Percentiles rank a stretch among this genome's conserved stretches.
phyloP scores from a whole-genome alignment of 2,797 vertebrate genomes.

The Hipposideros larvatus region DNA sequence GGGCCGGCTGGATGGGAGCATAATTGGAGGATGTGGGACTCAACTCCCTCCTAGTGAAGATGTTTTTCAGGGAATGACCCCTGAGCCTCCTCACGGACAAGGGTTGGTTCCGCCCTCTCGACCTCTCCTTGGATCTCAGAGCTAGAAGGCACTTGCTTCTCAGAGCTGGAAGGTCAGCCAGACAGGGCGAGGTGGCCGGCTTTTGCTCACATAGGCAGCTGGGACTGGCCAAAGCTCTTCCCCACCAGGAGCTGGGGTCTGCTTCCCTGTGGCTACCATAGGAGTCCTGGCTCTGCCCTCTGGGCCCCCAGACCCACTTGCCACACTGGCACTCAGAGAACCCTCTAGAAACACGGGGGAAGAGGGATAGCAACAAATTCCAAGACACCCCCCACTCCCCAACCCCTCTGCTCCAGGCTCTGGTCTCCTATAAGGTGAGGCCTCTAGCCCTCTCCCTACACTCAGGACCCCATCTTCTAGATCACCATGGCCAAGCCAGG shows the following conservation, averaged over 20 bases:
- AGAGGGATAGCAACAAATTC: too few species aligned
- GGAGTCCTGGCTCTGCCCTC: background rate
- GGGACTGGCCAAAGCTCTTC: background rate
- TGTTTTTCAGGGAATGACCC: constrained; percentile 87
- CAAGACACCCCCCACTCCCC: background rate
- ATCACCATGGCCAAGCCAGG: background rate
- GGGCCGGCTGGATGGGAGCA: constrained; percentile 85
- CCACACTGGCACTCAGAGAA: background rate
- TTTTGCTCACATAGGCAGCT: background rate
- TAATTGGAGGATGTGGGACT: constrained; percentile 89
- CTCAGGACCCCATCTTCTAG: too few species aligned
- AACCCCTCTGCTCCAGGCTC: background rate
- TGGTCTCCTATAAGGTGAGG: background rate
- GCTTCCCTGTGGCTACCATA: background rate
- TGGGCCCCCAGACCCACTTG: background rate
- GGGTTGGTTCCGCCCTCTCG: background rate
- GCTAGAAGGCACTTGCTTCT: background rate
- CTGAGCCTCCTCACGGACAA: background rate
- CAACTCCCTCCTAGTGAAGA: constrained; percentile 85
- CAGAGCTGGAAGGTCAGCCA: constrained; percentile 14
- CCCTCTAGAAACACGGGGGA: background rate
- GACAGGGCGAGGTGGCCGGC: background rate
- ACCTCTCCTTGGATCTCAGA: constrained; percentile 5
- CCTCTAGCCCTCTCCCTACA: background rate
- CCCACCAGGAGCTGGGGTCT: background rate